Base-by-base conservation (phyloP, 2,797 vertebrate genomes). In the Erpetoichthys calabaricus region DNA sequence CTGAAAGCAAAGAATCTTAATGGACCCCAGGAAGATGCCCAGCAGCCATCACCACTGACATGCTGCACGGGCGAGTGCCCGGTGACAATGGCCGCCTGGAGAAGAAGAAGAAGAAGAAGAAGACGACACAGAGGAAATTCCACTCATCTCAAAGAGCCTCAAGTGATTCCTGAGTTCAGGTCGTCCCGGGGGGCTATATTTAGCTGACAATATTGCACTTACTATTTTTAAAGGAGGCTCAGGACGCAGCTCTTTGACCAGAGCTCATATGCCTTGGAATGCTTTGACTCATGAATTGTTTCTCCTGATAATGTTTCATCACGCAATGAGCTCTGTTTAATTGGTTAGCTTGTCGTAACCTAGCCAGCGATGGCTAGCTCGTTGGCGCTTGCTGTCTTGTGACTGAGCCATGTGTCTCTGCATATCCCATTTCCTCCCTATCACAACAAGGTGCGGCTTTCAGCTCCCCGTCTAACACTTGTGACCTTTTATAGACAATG, bases 241-340 rank as follows among this genome's bases (percentile, higher is more conserved):
- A 83, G 86, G 82, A 81, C 86, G 73, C 65, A 73, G 88, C 89
- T 91, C 87, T 88, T 81, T 73, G 74, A 84, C 79, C 77, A 64
- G 67, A 84, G 86, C 89, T 98, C 91, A 89, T 89, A 81, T 94
- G 77, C 82, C 86, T 81, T 70, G 90, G 92, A 97, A 97, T 97
- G 91, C 84, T 92, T 91, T 87, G 92, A 94, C 87, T 94, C 90
- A 89, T 89, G 90, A 91, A 94, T 93, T 96, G 92, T 93, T 91
- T 90, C 89, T 85, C 57, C 84, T 87, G 89, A 93, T 96, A 92
- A 89, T 88, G 85, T 98, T 94, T 92, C 92, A 93, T 86, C 87
- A 84, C 80, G 86, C 89, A 92, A 87, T 86, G 80, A 86, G 79
- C 83, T 90, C 87, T 79, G 76, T 89, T 82, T 92, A 91, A 92